Base-by-base conservation (phyloP, 1,140 invertebrate species). In the Lepidurus apus region DNA sequence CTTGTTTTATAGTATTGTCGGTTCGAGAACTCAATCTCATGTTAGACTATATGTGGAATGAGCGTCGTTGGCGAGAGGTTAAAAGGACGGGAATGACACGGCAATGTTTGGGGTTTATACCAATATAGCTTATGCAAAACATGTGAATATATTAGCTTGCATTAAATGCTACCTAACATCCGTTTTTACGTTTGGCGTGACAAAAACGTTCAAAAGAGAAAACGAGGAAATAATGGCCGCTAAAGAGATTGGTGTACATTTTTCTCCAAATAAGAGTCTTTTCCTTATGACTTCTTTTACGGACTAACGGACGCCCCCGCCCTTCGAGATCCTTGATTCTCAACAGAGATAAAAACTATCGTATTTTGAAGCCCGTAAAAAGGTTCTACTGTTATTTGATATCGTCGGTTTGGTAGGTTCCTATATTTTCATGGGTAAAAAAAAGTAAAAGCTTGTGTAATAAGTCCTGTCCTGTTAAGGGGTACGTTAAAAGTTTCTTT, bases 371-470 rank as follows among this genome's bases (percentile, higher is more conserved):
- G 13, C 4, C 34, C 34, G 21, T 13, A 65, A 21, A 65, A 65
- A 65, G 53, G 53, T 65, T 65, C 53, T 21, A 21, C 53, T 65
- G 53, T 65, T 65, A 65, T 65, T 65, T 65, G 53, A 65, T 65
- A 65, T n/a, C 53, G 53, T 7, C 53, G 13, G 8, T 65, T 65
- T 65, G 7, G 21, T 65, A 65, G 53, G 53, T 21, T 65, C 13
- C 17, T n/a, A 65, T n/a, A 21, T n/a, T 7, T 7, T 65, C 1
- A n/a, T 21, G 21, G 21, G 53, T 21, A 21, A 21, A 13, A 7
- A 65, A 65, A 65, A 17, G 6, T n/a, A 65, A 65, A 21, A n/a
- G 53, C 21, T 65, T 65, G 53, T 5, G 10, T 65, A 17, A 65
- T 65, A 65, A 34, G 34, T 34, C 34, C 34, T 34, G 34, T 34